Base-by-base conservation (phyloP, 1,140 invertebrate genomes). In the Dolichoris vasculosae region DNA sequence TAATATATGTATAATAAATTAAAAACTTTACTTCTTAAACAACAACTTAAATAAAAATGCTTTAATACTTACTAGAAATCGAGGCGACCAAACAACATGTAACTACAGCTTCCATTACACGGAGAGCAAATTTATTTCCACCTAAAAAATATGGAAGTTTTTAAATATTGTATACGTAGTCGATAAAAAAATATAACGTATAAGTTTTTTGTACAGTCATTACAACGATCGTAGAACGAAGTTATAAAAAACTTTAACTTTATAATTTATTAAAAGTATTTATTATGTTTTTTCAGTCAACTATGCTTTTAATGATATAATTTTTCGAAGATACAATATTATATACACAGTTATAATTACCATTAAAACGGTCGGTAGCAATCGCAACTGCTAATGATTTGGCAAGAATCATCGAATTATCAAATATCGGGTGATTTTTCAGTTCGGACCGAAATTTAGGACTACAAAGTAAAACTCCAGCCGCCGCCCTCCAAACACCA, bases 401-500 rank as follows among this genome's bases (percentile, higher is more conserved):
- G 0, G 92, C 87, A 3, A 93, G 82, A 30, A 82, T 83, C 11
- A 90, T 30, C 4, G 88, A 88, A 32, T 90, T 89, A 0, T 84
- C 83, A 7, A 88, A 89, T 11, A 86, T 80, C 17, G 75, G 35
- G 38, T 86, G 48, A 35, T 38, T 59, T 15, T 23, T 51, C 4
- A 83, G 46, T 46, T 83, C 81, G 13, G 82, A 30, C 13, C 85
- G 17, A 87, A 89, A 32, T 90, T 93, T 89, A 0, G 95, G 94
- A 86, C 95, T 95, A 88, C 93, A 95, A 15, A 95, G 87, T 35
- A 94, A 94, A 13, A 96, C 90, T 4, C 93, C 93, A 0, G 95
- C 94, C 73, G 94, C 94, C 4, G 94, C 94, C 87, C 93, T 93
- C 95, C 95, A 96, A 59, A 94, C 92, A 3, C 90, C 87, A 40